A percentile compares a stretch with the other conserved stretches of the same genome.
Conservation (phyloP, 2,113 vertebrate species). For the Blennius ocellaris region DNA sequence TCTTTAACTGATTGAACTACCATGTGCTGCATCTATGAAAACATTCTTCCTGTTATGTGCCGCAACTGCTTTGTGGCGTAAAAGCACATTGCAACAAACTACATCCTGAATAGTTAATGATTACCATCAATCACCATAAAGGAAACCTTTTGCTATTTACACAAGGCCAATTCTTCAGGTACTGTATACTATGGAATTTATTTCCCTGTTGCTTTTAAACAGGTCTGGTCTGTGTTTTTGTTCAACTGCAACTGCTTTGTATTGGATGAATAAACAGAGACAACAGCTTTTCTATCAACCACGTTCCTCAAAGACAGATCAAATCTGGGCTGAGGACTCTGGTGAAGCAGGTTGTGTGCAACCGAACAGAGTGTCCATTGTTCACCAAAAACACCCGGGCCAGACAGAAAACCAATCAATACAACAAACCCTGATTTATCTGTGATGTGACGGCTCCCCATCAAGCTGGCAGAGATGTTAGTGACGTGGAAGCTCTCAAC, state of each 20-base stretch:
- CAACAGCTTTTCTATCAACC: too few relatives aligned
- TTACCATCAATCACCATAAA: background rate
- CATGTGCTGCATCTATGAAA: too few relatives aligned
- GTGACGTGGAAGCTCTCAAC: constrained; percentile 40
- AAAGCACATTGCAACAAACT: too few relatives aligned
- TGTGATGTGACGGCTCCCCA: background rate
- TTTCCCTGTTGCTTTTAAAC: background rate
- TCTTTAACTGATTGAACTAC: too few relatives aligned
- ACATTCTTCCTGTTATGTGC: too few relatives aligned
- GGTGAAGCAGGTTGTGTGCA: background rate
- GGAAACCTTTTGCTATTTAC: background rate
- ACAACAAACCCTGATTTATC: constrained; percentile 47
- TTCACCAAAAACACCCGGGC: constrained; percentile 44
- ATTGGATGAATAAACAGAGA: too few relatives aligned
- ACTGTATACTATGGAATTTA: background rate
- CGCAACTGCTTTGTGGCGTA: too few relatives aligned
- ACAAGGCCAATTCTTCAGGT: background rate
- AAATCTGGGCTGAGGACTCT: background rate
- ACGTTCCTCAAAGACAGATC: background rate
- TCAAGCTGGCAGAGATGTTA: constrained; percentile 28
- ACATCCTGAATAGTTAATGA: too few relatives aligned
- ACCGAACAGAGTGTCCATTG: constrained; percentile 43
- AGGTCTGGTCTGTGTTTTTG: background rate
- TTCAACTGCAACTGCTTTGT: too few relatives aligned
- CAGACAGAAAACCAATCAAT: constrained; percentile 60